phyloP scores from a whole-genome alignment of 1,140 invertebrate genomes.

The Platyura marginata region DNA sequence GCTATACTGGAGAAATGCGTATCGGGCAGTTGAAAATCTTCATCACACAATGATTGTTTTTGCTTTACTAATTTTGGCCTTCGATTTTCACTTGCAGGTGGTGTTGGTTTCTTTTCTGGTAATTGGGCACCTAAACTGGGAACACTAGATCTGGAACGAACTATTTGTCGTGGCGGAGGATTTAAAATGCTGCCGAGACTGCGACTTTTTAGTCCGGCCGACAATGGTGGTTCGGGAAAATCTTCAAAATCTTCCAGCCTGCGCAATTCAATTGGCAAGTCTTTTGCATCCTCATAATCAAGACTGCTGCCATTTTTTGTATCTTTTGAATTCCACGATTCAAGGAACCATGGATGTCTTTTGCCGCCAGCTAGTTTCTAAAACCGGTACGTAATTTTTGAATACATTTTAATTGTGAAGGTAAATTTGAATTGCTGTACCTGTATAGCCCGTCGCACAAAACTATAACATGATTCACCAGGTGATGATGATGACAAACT shows the following conservation, averaged over 20 bases:
- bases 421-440: conserved; percentile 20
- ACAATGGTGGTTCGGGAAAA: conserved; percentile 26
- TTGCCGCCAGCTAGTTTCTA: conserved; percentile 60
- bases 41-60: conserved; percentile 55
- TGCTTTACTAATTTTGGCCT: conserved; percentile 54
- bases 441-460: conserved; percentile 73
- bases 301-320: conserved; percentile 32
- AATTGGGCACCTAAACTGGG: conserved; percentile 36
- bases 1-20: conserved; percentile 14
- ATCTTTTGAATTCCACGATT: conserved; percentile 48
- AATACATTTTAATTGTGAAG: no score
- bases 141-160: conserved; percentile 52
- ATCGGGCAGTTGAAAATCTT: conserved; percentile 24
- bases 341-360: conserved; percentile 56
- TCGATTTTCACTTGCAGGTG: conserved; percentile 9
- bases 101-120: conserved; percentile 7
- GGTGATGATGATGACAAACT: conserved; percentile 77
- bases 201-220: conserved; percentile 21
- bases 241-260: conserved; percentile 54
- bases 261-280: conserved; percentile 76
- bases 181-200: conserved; percentile 65
- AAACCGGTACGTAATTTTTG: no score
- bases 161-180: conserved; percentile 43
- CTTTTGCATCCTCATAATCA: conserved; percentile 40
- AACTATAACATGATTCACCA: conserved; percentile 87